phyloP scores from a whole-genome alignment of 2,113 vertebrate species.

The Lamprotornis superbus region DNA sequence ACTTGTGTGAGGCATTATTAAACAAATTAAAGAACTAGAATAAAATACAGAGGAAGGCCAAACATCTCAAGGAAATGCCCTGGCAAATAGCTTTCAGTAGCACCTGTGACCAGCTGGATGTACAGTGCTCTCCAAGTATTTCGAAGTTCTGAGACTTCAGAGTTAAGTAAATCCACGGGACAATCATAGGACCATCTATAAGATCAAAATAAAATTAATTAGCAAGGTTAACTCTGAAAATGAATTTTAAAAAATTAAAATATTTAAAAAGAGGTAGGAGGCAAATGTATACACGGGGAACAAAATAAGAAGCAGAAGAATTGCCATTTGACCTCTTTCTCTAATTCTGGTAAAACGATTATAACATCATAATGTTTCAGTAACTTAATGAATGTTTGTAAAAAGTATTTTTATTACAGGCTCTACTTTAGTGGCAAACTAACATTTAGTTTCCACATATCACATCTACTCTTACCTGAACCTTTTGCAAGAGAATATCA shows the following conservation, averaged over 20 bases:
- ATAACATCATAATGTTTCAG: not conserved
- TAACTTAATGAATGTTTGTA: not conserved
- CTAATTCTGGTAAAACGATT: not conserved
- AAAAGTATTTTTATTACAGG: not conserved
- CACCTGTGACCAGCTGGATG: not conserved
- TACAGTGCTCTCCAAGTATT: not conserved
- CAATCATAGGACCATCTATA: not conserved
- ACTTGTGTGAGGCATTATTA: not conserved
- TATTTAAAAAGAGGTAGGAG: accelerated
- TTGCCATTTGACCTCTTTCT: not conserved
- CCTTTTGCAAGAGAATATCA: not conserved
- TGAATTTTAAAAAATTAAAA: not conserved
- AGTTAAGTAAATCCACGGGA: not conserved
- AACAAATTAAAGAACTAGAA: not conserved
- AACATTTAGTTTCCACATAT: not conserved
- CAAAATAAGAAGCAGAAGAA: not conserved
- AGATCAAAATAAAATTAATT: not conserved
- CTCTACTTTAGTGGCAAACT: not conserved
- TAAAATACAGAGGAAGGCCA: not conserved
- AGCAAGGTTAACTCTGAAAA: not conserved
- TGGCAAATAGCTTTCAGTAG: not conserved
- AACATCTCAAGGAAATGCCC: not conserved
- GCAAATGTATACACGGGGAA: not conserved
- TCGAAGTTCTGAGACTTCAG: not conserved
- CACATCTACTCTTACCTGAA: not conserved